phyloP scores from a whole-genome alignment of 2,797 vertebrate genomes.

The Acipenser transmontanus region DNA sequence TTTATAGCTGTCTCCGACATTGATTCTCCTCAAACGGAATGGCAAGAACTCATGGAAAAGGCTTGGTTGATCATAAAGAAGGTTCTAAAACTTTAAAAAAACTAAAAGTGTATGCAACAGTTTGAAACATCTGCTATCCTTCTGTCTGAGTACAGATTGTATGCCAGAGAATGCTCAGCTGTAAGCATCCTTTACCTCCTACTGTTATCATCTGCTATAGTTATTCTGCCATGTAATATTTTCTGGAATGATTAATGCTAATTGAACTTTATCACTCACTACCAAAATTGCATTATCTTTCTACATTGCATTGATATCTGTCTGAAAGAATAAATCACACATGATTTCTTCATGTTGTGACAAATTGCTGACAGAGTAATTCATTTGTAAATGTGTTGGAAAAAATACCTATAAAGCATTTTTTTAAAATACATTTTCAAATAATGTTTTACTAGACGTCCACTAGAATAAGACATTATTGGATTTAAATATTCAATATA shows the following conservation, averaged over 20 bases:
- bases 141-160: constrained; percentile 57
- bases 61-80: constrained; percentile 52
- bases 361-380: too few species aligned
- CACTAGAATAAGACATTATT: too few species aligned
- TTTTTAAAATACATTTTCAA: too few species aligned
- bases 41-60: constrained; percentile 54
- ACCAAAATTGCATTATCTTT: constrained; percentile 38
- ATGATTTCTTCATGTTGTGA: too few species aligned
- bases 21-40: constrained; percentile 54
- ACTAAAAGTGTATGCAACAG: constrained; percentile 63
- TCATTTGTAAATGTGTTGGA: too few species aligned
- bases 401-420: too few species aligned
- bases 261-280: constrained; percentile 44
- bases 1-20: constrained; percentile 49
- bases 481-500: too few species aligned
- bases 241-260: constrained; percentile 30
- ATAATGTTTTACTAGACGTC: too few species aligned
- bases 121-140: constrained; percentile 79
- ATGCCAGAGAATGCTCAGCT: constrained; percentile 74
- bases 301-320: constrained; percentile 15
- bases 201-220: constrained; percentile 79
- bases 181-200: constrained; percentile 78
- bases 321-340: not conserved
- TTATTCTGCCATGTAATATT: constrained; percentile 38
- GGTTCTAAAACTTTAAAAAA: constrained; percentile 62